Base-by-base conservation (phyloP, 2,888 invertebrate species). In the Leptopterna dolabrata region DNA sequence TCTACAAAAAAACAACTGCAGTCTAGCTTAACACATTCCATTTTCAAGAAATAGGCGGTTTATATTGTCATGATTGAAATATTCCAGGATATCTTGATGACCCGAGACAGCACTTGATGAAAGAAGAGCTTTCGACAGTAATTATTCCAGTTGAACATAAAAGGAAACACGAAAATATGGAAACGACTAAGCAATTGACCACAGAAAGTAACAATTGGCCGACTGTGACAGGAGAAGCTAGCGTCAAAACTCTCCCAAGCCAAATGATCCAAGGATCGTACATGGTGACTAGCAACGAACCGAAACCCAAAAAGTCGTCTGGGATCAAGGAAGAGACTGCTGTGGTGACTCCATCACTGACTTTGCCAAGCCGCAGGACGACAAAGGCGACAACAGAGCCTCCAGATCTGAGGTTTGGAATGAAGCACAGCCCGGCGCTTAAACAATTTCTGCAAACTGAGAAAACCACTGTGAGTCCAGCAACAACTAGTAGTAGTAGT, bases 391-490 rank as follows among this genome's bases (percentile, higher is more conserved):
- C 80, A 16, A 87, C 87, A 7, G 87, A 87, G 27, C 0, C 78
- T 14, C 87, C 87, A 41, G 78, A 76, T 0, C 19, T 84, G 45
- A 14, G 83, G 13, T 88, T 78, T 43, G 70, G 73, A 7, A 88
- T 88, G 87, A 87, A 87, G 41, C 87, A 88, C 78, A 88, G 87
- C 41, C 88, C 87, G 14, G 87, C 86, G 13, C 76, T 88, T 16
- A 88, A 87, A 43, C 88, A 87, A 76, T 87, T 78, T 30, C 70
- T 85, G 16, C 85, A 86, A 27, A 86, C 86, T 11, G 43, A 36
- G 29, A 76, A 51, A 51, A 47, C 86, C 0, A 76, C 76, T 9
- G 19, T 16, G 27, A 41, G 27, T 16, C 47, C 76, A 13, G 51
- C 13, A 24, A 78, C 87, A 13, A 87, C 80, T 13, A 30, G 24